Percentiles rank a stretch among this genome's conserved stretches.
phyloP scores from a whole-genome alignment of 2,888 invertebrate genomes.

The Hipparchia sbordonii region DNA sequence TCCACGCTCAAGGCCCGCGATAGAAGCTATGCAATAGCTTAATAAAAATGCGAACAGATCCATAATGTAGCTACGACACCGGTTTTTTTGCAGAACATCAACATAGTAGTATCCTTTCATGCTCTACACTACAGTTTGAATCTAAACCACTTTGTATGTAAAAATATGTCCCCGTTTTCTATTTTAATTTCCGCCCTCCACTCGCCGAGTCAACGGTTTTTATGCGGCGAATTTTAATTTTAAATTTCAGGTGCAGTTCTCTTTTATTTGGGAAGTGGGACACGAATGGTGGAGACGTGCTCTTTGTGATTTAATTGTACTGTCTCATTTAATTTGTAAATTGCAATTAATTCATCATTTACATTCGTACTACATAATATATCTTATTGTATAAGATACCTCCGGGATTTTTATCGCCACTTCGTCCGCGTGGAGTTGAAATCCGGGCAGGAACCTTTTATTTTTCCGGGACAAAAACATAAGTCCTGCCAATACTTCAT shows the following conservation, averaged over 20 bases:
- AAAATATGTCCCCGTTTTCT: conserved; percentile 23
- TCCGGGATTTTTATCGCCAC: too few species aligned
- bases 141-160: conserved; percentile 25
- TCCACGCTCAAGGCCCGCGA: too few species aligned
- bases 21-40: too few species aligned
- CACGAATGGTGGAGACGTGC: conserved; percentile 1
- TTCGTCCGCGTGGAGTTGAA: too few species aligned
- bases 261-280: conserved; percentile 19
- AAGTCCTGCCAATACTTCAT: too few species aligned
- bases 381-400: too few species aligned
- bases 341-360: too few species aligned
- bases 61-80: not conserved
- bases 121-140: conserved; percentile 8
- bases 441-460: too few species aligned
- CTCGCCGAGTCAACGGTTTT: conserved; percentile 14
- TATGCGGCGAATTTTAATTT: conserved; percentile 29
- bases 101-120: not conserved
- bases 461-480: too few species aligned
- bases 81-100: not conserved
- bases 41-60: not conserved
- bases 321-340: not conserved
- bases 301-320: conserved; percentile 14
- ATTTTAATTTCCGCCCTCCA: conserved; percentile 23
- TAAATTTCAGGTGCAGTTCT: conserved; percentile 27
- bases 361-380: too few species aligned